A percentile compares a stretch with the other conserved stretches of the same genome.
phyloP scores from a whole-genome alignment of 2,888 invertebrate genomes.

The Tribolium freemani region DNA sequence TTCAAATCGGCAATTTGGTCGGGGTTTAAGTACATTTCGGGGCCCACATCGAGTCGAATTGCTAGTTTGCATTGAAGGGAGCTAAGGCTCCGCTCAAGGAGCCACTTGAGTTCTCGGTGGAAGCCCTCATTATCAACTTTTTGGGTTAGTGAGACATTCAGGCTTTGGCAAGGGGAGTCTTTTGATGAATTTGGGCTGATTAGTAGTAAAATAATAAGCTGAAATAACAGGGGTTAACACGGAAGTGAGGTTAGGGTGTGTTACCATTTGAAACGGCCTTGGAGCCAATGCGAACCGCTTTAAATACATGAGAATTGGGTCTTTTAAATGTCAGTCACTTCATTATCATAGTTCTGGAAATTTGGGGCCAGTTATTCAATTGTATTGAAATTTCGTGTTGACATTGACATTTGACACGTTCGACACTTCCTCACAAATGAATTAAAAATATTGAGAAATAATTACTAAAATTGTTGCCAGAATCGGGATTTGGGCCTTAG shows the following conservation, averaged over 20 bases:
- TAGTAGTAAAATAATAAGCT: not conserved
- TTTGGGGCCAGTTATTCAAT: not conserved
- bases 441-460: not conserved
- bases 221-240: not conserved
- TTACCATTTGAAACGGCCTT: slow-evolving; percentile 5
- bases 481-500: no score
- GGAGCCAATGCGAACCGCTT: not conserved
- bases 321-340: not conserved
- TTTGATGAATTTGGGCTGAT: not conserved
- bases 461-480: no score
- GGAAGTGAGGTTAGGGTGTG: not conserved
- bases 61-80: slow-evolving; percentile 55
- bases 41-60: slow-evolving; percentile 62
- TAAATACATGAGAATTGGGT: not conserved
- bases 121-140: slow-evolving; percentile 69
- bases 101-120: slow-evolving; percentile 68
- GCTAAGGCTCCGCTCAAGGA: slow-evolving; percentile 64
- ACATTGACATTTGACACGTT: not conserved
- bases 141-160: slow-evolving; percentile 64
- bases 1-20: slow-evolving; percentile 67
- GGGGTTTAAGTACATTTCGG: slow-evolving; percentile 67
- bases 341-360: slow-evolving; percentile 2
- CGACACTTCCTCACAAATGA: not conserved
- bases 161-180: slow-evolving; percentile 55
- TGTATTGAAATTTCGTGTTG: not conserved